Base-by-base conservation (phyloP, 2,888 invertebrate genomes). In the Chloroclysta siterata region DNA sequence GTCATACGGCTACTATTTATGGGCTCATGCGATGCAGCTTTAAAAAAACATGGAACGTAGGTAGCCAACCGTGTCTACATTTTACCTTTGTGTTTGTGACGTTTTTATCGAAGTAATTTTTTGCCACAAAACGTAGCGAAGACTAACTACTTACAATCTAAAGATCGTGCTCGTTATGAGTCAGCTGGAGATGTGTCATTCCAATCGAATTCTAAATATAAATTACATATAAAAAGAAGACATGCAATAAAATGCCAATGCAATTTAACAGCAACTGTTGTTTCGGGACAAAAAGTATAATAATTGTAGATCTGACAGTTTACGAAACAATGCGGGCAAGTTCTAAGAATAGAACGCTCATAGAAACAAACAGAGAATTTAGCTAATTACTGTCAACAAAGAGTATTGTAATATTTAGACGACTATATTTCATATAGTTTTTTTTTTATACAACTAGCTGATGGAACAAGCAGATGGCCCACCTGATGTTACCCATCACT, bases 161-260 rank as follows among this genome's bases (percentile, higher is more conserved):
- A 56, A 56, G 60, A 60, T 60, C 52, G 33, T 42, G 47, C 15
- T 42, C 33, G 41, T 46, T 52, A 44, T 57, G 56, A 50, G 53
- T 53, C 60, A 60, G 56, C 60, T 17, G 28, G 48, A 53, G 42
- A 52, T 51, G 60, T 28, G 54, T 47, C 50, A 50, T 50, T 53
- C 17, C 46, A 41, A 57, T 46, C 29, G n/a, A 51, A 52, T 17
- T 17, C 17, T 22, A 13, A 55, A 5, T n/a, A 42, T 14, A 5
- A 17, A 44, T 11, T 28, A 14, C 11, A 42, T 48, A 53, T 17
- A 56, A 44, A 51, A 48, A 60, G n/a, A 56, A 13, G 29, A 53
- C 53, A 48, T 63, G 55, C 33, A 22, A 44, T 14, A 39, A 48
- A 41, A 50, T 53, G 33, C 14, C 17, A 46, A 29, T 39, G 54